Evolutionary conservation across 2,113 vertebrate species (phyloP).

Genomic region (Chaetops frenatus): DNA sequence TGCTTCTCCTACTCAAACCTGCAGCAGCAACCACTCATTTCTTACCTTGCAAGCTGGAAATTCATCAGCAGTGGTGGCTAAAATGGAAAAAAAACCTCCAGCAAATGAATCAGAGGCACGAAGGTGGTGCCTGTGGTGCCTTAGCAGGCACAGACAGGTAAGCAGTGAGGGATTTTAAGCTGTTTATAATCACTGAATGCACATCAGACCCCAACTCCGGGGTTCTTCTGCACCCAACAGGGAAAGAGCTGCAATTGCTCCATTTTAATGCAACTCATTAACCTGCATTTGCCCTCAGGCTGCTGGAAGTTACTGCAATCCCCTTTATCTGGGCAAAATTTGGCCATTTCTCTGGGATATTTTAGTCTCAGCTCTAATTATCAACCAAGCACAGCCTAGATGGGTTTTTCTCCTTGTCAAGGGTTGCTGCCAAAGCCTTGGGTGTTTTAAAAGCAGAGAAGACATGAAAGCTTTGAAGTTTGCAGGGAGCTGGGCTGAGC

Average conservation of each 20-base stretch:
- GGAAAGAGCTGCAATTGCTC: not conserved
- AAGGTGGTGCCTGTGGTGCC: not conserved
- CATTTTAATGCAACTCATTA: not conserved
- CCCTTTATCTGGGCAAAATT: not conserved
- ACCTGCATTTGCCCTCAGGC: not conserved
- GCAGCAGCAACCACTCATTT: not conserved
- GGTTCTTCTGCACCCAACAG: not conserved
- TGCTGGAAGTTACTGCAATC: not conserved
- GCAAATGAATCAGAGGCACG: not conserved
- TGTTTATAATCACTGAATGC: not conserved
- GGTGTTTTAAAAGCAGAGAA: not conserved
- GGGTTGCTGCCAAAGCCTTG: not conserved
- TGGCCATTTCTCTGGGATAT: not conserved
- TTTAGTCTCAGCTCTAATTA: constrained; percentile 1
- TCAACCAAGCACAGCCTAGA: not conserved
- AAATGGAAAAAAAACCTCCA: not conserved
- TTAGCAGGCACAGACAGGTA: not conserved
- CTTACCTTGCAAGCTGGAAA: not conserved
- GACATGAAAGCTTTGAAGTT: not conserved
- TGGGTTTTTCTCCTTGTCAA: not conserved
- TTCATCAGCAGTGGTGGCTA: rapidly evolving
- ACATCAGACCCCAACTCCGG: not conserved
- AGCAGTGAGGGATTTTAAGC: not conserved
- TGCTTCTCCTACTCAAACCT: not conserved
- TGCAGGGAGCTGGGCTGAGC: not conserved